phyloP scores from a whole-genome alignment of 2,888 invertebrate genomes.

The Entomobrya proxima region DNA sequence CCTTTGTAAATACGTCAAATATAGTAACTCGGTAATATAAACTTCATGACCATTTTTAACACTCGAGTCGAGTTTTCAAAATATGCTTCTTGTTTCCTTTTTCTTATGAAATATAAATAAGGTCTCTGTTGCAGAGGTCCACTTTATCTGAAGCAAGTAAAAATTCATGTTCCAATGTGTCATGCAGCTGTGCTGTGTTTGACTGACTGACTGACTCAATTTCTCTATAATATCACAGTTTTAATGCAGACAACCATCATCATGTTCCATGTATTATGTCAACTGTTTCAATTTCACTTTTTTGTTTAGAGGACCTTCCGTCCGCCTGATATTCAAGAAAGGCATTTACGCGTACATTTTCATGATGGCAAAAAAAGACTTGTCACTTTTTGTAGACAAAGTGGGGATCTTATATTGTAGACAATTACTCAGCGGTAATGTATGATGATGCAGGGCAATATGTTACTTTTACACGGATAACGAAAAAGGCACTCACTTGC shows the following conservation, averaged over 20 bases:
- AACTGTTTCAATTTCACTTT: slow-evolving; percentile 58
- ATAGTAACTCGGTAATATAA: too few relatives aligned
- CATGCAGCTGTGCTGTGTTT: slow-evolving; percentile 53
- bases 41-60: too few relatives aligned
- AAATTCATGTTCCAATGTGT: slow-evolving; percentile 61
- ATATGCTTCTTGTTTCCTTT: neutral
- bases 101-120: slow-evolving; percentile 30
- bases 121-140: neutral
- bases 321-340: slow-evolving; percentile 27
- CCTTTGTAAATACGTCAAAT: too few relatives aligned
- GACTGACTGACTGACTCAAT: slow-evolving; percentile 29
- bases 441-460: slow-evolving; percentile 25
- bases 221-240: slow-evolving; percentile 13
- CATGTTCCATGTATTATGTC: slow-evolving; percentile 48
- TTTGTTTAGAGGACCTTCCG: slow-evolving; percentile 46
- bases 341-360: neutral
- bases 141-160: neutral
- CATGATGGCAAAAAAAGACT: slow-evolving; percentile 21
- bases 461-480: slow-evolving; percentile 32
- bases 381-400: neutral
- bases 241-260: slow-evolving; percentile 8
- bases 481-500: neutral
- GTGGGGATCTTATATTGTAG: neutral
- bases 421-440: slow-evolving; percentile 45
- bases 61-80: neutral